phyloP scores from a whole-genome alignment of 2,797 vertebrate genomes.

The Danio aesculapii region DNA sequence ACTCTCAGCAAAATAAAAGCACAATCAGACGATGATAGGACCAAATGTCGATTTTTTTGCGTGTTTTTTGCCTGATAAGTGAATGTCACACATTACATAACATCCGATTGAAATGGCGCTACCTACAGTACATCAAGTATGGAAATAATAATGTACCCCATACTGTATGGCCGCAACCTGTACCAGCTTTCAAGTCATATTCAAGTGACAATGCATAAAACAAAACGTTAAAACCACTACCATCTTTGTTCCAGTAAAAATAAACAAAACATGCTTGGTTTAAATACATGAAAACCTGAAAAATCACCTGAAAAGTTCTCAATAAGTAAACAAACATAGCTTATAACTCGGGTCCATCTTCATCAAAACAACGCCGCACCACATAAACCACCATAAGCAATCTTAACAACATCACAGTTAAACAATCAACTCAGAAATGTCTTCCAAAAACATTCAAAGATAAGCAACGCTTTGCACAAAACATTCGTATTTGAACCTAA shows the following conservation, averaged over 20 bases:
- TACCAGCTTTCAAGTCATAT: constrained; percentile 50
- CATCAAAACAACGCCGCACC: constrained; percentile 8
- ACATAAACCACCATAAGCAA: constrained; percentile 19
- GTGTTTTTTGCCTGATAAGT: constrained; percentile 5
- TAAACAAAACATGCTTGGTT: constrained; percentile 41
- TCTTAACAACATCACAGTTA: neutral
- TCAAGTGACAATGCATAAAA: constrained; percentile 17
- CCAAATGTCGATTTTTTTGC: neutral
- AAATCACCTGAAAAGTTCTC: constrained; percentile 27
- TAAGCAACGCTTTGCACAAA: neutral
- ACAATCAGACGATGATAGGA: constrained; percentile 4
- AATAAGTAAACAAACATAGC: constrained; percentile 24
- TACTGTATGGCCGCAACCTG: constrained; percentile 35
- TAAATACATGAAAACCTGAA: constrained; percentile 20
- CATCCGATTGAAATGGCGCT: constrained; percentile 29
- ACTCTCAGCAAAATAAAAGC: constrained; percentile 47
- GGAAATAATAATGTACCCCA: constrained; percentile 30
- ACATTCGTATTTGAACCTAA: constrained; percentile 10
- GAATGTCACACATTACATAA: constrained; percentile 23
- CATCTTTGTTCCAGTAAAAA: constrained; percentile 37
- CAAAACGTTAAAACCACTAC: constrained; percentile 23
- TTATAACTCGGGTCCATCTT: neutral
- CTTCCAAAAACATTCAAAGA: constrained; percentile 31
- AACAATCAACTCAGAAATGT: neutral
- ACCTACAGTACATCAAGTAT: constrained; percentile 37